Percentiles rank a stretch among this genome's conserved stretches.
phyloP scores from a whole-genome alignment of 2,113 vertebrate genomes.

The Brachypteracias leptosomus region DNA sequence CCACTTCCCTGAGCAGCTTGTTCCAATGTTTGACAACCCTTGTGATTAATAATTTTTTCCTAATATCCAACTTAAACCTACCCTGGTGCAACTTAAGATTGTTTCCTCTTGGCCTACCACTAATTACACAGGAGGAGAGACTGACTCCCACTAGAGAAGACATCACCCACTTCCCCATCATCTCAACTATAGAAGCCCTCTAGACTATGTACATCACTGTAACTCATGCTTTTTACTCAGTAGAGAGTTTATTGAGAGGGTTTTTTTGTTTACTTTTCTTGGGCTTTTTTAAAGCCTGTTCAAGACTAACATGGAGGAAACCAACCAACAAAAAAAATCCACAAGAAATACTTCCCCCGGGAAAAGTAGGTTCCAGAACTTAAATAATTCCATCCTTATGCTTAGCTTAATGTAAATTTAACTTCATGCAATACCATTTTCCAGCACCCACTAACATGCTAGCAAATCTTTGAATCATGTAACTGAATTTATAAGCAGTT shows the following conservation, averaged over 20 bases:
- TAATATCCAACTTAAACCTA: too few species aligned
- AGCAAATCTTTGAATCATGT: background rate
- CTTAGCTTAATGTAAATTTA: background rate
- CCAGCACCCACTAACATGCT: background rate
- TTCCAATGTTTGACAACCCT: too few species aligned
- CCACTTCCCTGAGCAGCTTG: too few species aligned
- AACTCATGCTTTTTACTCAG: background rate
- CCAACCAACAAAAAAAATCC: background rate
- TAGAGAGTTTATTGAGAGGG: rapidly evolving
- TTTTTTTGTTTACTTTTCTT: background rate
- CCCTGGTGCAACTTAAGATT: too few species aligned
- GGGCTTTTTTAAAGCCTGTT: too few species aligned
- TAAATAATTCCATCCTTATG: background rate
- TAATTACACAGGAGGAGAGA: too few species aligned
- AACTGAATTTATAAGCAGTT: background rate
- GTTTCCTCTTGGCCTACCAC: too few species aligned
- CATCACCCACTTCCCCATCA: background rate
- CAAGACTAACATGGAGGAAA: too few species aligned
- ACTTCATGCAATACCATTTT: background rate
- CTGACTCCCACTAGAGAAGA: too few species aligned
- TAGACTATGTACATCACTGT: rapidly evolving
- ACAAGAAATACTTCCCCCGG: background rate
- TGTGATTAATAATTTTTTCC: too few species aligned
- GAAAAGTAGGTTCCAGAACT: background rate
- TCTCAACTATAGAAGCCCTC: background rate